Evolutionary conservation across 30 jellyfish, hydroid and myxozoan genomes (phyloP), one percentile per base, ranked within the genome.

Genomic region (Phacellophora camtschatica): DNA sequence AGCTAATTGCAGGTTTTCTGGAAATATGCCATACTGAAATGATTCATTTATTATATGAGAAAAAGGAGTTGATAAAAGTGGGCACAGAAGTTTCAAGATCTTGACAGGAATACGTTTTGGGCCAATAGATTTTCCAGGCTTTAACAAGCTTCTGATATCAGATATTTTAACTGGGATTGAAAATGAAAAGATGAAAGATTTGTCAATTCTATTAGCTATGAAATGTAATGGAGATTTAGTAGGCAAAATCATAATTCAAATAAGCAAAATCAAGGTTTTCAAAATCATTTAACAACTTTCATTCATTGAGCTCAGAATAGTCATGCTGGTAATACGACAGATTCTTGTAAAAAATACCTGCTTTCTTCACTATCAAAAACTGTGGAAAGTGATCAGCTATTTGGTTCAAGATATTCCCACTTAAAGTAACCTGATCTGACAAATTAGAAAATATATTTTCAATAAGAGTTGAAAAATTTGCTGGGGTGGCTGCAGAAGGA

Each of bases 341-440:
- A 18, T 41, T 58, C 61, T 78, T 61, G 43, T 78, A 78, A 43
- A 77, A 3, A 0, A 78, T 78, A 28, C 90, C 90, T 76, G 80
- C 88, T 36, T 59, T 77, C 82, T 78, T 78, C 43, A 78, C 90
- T 30, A 78, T 61, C 22, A 80, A 58, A 41, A 80, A 64, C 50
- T 63, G 91, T 5, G 84, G 91, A 55, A 78, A 65, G 55, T 80
- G 91, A 43, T 77, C 82, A 2, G 82, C 63, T 77, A 77, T 77
- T 65, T 77, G 90, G 6, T 81, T 77, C 61, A 65, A 10, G 46
- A 80, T 80, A 43, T 80, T 65, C 49, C 84, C 84, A 65, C 77
- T 80, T 43, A 59, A 32, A 22, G 91, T 64, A 20, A 56, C 84
- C 2, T 51, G 29, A 24, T 67, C 91, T 16, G 84, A 7, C 59